Evolutionary conservation across 1,140 invertebrate species (phyloP).

Genomic region (Pseudachorutes palmiensis): DNA sequence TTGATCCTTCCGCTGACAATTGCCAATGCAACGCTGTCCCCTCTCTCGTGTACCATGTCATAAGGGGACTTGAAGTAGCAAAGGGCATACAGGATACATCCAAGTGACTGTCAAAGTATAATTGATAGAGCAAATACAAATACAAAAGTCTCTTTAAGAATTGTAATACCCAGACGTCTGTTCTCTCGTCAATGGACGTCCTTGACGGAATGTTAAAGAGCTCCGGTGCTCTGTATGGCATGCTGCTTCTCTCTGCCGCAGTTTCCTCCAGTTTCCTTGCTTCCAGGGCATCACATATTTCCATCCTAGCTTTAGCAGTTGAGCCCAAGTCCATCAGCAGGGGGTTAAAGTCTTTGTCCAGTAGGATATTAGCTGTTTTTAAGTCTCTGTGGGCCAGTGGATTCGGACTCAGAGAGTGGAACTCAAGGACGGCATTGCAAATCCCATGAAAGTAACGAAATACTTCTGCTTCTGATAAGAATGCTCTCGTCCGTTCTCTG

Average conservation of each 20-base stretch:
- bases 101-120: constrained; percentile 76
- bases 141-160: too few species aligned
- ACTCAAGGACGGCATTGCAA: constrained; percentile 63
- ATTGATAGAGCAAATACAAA: too few species aligned
- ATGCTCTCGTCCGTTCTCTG: constrained; percentile 51
- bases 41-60: constrained; percentile 72
- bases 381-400: constrained; percentile 73
- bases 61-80: constrained; percentile 80
- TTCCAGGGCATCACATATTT: constrained; percentile 62
- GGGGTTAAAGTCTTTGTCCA: constrained; percentile 61
- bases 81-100: constrained; percentile 74
- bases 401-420: constrained; percentile 64
- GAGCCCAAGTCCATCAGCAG: constrained; percentile 80
- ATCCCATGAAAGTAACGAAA: constrained; percentile 63
- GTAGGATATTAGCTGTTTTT: constrained; percentile 73
- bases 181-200: constrained; percentile 69
- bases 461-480: constrained; percentile 56
- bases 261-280: constrained; percentile 68
- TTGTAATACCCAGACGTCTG: constrained; percentile 87
- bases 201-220: constrained; percentile 75
- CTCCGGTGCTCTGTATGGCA: constrained; percentile 80
- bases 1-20: constrained; percentile 66
- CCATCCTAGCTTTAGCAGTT: constrained; percentile 61
- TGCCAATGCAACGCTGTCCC: constrained; percentile 77
- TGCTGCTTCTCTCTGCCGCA: constrained; percentile 74